These are phyloP conservation scores for Netelia virgata DNA, from an alignment of 2,888 invertebrate genomes.

Conservation along the genomic window DNA sequence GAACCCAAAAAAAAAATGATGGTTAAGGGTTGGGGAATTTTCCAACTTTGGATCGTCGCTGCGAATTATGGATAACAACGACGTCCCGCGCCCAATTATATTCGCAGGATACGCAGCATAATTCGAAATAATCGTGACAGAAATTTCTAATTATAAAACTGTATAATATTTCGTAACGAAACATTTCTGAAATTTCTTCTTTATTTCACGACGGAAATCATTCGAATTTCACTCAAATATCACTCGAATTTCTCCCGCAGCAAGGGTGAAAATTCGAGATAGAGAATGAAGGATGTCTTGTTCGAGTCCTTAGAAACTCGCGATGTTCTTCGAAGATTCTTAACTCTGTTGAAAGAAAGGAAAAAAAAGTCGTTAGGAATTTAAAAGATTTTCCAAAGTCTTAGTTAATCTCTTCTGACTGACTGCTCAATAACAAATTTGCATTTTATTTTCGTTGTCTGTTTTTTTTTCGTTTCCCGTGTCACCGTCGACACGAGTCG, in stretches of 20 bases:
- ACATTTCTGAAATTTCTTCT: too few relatives aligned
- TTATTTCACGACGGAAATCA: not conserved
- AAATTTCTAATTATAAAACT: too few relatives aligned
- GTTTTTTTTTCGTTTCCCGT: conserved; percentile 10
- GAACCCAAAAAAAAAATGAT: not conserved
- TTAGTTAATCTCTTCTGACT: conserved; percentile 22
- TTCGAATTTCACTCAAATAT: too few relatives aligned
- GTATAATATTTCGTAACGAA: too few relatives aligned
- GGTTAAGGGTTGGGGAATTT: too few relatives aligned
- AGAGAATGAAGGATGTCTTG: not conserved
- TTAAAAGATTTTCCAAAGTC: conserved; percentile 25
- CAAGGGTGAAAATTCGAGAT: too few relatives aligned
- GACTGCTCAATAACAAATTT: conserved; percentile 56
- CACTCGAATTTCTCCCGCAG: too few relatives aligned
- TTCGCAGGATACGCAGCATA: too few relatives aligned
- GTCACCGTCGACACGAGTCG: not conserved
- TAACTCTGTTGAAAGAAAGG: not conserved
- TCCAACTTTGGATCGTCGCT: too few relatives aligned
- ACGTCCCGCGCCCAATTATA: too few relatives aligned
- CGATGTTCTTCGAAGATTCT: conserved; percentile 19
- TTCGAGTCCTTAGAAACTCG: not conserved
- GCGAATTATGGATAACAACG: too few relatives aligned
- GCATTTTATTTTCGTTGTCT: conserved; percentile 43
- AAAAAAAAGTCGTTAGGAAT: not conserved
- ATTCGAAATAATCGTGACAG: too few relatives aligned